Evolutionary conservation across 2,113 vertebrate genomes (phyloP), one percentile per base, ranked within the genome.

Genomic region (Stomatorhinus ivindoensis): DNA sequence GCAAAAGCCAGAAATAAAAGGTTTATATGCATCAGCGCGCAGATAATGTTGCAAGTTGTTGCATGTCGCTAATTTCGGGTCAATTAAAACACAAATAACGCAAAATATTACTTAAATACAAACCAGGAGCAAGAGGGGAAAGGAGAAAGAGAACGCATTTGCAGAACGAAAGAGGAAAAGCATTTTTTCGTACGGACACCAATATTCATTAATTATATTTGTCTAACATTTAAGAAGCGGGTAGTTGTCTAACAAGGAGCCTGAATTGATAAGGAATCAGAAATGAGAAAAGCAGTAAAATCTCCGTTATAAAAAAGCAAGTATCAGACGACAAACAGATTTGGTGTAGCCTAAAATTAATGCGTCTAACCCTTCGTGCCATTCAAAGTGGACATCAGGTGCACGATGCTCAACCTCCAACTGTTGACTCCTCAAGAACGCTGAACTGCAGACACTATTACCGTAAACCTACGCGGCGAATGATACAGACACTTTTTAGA

Each of bases 361-460:
- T 50, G 46, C 87, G n/a, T 17, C 19, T 51, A n/a, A 73, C 47
- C 47, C 65, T 42, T 35, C 15, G 39, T 44, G 55, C 46, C 35
- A 15, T 88, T 88, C 39, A 48, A 88, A 88, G 87, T 88, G 27
- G 15, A 31, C 11, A 21, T 27, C 51, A 61, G 27, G 53, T 39
- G 35, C 27, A 61, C 83, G 9, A 39, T n/a, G 10, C 61, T 69
- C 42, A 88, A 15, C 65, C 15, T 51, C 65, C 87, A 88, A 88
- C 87, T 88, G 87, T 88, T 88, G 87, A 88, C n/a, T 88, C 19
- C 24, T 27, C n/a, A 80, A 42, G 31, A 80, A 80, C 73, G 5
- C 19, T 80, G 19, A 39, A 80, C 13, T 80, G 73, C 15, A 35
- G 73, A 17, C 73, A 80, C 73, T 15, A 19, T 39, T 31, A 17